A percentile compares a stretch with the other conserved stretches of the same genome.
phyloP scores from a whole-genome alignment of 2,113 vertebrate species.

The Hystrix brachyura region DNA sequence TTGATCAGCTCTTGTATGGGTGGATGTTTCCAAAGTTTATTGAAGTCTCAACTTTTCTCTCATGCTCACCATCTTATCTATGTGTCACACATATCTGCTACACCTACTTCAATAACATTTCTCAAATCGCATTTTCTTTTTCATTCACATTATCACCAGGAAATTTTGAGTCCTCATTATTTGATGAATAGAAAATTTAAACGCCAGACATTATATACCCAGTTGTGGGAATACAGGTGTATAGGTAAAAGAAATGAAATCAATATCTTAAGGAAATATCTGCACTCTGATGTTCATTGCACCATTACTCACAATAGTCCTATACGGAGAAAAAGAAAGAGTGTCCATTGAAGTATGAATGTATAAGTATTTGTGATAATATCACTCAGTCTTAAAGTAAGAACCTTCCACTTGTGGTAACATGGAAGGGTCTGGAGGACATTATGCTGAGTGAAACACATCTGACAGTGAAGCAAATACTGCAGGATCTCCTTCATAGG shows the following conservation, averaged over 20 bases:
- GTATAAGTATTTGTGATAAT: neutral
- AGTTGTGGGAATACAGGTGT: neutral
- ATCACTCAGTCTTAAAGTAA: neutral
- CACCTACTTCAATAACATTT: neutral
- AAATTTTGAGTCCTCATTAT: neutral
- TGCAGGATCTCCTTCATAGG: neutral
- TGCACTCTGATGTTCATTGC: neutral
- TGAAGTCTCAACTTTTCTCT: neutral
- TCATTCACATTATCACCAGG: neutral
- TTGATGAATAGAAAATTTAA: conserved; percentile 45
- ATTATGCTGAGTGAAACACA: neutral
- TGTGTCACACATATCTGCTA: neutral
- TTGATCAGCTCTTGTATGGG: neutral
- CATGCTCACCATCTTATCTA: neutral
- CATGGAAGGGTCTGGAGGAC: neutral
- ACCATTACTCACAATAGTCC: neutral
- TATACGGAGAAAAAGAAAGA: too few relatives aligned
- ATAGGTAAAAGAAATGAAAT: neutral
- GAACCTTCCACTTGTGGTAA: neutral
- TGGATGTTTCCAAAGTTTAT: neutral
- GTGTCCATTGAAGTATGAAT: neutral
- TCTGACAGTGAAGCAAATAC: neutral
- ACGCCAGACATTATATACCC: neutral
- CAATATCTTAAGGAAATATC: neutral
- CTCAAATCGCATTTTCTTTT: neutral